Base-by-base conservation (phyloP, 2,113 vertebrate genomes). In the Vidua macroura region DNA sequence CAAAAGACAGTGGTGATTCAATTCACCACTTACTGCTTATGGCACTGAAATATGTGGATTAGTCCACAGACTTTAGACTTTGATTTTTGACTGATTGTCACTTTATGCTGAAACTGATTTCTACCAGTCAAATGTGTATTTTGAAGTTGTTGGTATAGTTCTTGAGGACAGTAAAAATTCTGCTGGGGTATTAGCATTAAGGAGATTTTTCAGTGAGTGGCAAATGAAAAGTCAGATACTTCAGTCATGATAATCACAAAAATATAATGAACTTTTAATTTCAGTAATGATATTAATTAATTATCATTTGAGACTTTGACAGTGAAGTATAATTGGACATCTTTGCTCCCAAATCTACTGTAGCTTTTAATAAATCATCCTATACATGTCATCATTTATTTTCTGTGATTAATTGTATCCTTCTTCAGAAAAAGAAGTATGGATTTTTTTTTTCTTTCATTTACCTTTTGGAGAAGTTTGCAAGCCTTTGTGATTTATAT, bases 281-380 rank as follows among this genome's bases (percentile, higher is more conserved):
- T 92, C 85, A 84, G 43, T 78, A 55, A 49, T 68, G 13, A 55
- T 88, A 64, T 63, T 68, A 72, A 83, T 94, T 88, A 93, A 41
- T 84, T 78, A 68, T 75, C 35, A 88, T 81, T 92, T 87, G 30
- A 92, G 58, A 30, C n/a, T 84, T 83, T 80, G 70, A 91, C 80
- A 86, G 55, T 1, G 0, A 94, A 76, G 18, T 80, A 77, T 91
- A 88, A 66, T 72, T 88, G 79, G 79, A 84, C 21, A n/a, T 87
- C 30, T 86, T 85, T 83, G 27, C 88, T 95, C 41, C n/a, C 35
- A 72, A 46, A 74, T 24, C 27, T 93, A 44, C 35, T 70, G 35
- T 58, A 86, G 22, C 53, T 88, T 91, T 82, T 82, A 85, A 83
- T 92, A 86, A 78, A 83, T 84, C 66, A 82, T 39, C 62, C 44